Evolutionary conservation across 2,888 invertebrate species (phyloP), one percentile per base, ranked within the genome.

Genomic region (Ganaspis brasiliensis): DNA sequence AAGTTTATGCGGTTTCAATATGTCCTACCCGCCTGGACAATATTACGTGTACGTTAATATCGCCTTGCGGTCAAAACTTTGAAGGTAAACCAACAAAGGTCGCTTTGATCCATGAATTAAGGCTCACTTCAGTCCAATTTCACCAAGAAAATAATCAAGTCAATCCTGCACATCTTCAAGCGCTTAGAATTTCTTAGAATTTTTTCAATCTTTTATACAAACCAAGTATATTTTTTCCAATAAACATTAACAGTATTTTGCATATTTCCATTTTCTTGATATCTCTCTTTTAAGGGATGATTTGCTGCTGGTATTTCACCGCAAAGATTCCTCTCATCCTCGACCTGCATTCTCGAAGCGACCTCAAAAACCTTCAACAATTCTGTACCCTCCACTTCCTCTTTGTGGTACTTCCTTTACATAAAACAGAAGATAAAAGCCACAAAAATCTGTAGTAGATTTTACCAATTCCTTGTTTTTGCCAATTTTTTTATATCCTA

Each of bases 1-100:
- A 91, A 91, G 89, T 91, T 91, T 86, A 82, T 89, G 91, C 87
- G 90, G 91, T 91, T 91, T 91, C 89, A 89, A 89, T 89, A 88
- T 88, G 88, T 89, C 87, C 89, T 86, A 84, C 80, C 79, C 75
- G 85, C 84, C 85, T 90, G 90, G 91, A 90, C 87, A 90, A 89
- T 90, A 91, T 90, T 87, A 89, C 88, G 77, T 78, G 86, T 86
- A 89, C 85, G 89, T 88, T 91, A 90, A 90, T 91, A 91, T 91
- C 90, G 88, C 87, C 90, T 81, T 87, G 89, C 84, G 86, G 88
- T 89, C 81, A 81, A 84, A 85, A 87, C 87, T 87, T 81, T 75
- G 83, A 79, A 74, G 81, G 83, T 84, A 85, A 84, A 81, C 84
- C 85, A 78, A 82, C 82, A 83, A 81, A 83, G 80, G 74, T 78